phyloP scores from a whole-genome alignment of 64 coral and sea anemone species.

The Porites australiensis region DNA sequence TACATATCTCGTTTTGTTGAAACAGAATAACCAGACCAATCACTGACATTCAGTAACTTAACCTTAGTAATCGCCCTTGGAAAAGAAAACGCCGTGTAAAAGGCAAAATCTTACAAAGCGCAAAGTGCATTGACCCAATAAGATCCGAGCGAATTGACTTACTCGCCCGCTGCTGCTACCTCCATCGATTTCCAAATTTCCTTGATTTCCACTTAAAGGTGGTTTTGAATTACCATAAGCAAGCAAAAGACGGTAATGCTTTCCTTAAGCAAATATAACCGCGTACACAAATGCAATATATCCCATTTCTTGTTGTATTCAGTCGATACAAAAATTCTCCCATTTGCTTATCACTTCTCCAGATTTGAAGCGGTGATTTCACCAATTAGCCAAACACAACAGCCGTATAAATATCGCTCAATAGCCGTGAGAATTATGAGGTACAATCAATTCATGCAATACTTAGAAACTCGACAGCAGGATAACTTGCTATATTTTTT shows the following conservation, averaged over 20 bases:
- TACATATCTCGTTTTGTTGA: too few relatives aligned
- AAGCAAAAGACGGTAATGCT: neutral
- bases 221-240: neutral
- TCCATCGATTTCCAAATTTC: too few relatives aligned
- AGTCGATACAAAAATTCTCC: neutral
- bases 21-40: too few relatives aligned
- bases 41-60: too few relatives aligned
- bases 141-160: too few relatives aligned
- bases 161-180: too few relatives aligned
- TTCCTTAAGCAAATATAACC: neutral
- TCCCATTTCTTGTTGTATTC: neutral
- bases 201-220: neutral
- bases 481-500: too few relatives aligned
- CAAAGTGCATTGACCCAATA: too few relatives aligned
- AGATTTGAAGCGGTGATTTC: conserved; percentile 20
- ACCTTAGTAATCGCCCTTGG: too few relatives aligned
- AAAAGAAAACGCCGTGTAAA: too few relatives aligned
- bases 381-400: neutral
- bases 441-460: neutral
- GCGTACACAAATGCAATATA: neutral
- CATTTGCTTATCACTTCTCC: neutral
- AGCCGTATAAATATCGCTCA: conserved; percentile 13
- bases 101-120: too few relatives aligned
- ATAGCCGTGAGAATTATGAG: neutral
- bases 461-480: neutral